These are phyloP conservation scores for Lamellibrachia columna DNA, from an alignment of 2,888 invertebrate species.

Conservation along the genomic window DNA sequence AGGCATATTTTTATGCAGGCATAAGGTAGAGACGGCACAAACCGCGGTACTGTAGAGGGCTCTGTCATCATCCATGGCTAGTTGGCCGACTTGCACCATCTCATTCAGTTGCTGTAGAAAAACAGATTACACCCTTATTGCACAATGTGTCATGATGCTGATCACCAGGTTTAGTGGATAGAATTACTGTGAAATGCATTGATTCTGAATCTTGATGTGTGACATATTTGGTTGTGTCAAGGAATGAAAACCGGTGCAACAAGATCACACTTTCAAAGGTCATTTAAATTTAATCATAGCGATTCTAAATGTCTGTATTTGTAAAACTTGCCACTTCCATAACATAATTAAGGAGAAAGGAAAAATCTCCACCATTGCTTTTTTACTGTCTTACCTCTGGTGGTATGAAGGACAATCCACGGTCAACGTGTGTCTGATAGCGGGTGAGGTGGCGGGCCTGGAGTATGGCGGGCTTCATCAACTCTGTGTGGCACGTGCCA, in stretches of 20 bases:
- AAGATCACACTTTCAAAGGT: too few species aligned
- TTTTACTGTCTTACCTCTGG: slow-evolving; percentile 55
- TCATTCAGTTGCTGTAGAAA: slow-evolving; percentile 56
- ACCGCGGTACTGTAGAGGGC: slow-evolving; percentile 34
- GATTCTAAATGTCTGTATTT: too few species aligned
- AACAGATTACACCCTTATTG: background rate
- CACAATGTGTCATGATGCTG: too few species aligned
- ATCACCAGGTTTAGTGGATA: too few species aligned
- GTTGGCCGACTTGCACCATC: slow-evolving; percentile 50
- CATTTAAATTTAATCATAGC: too few species aligned
- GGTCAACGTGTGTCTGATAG: slow-evolving; percentile 54
- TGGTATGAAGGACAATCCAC: slow-evolving; percentile 61
- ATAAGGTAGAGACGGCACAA: background rate
- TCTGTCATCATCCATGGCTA: slow-evolving; percentile 56
- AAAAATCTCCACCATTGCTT: background rate
- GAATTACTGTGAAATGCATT: too few species aligned
- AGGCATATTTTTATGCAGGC: background rate
- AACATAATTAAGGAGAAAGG: background rate
- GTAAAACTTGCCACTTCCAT: background rate
- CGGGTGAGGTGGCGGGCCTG: slow-evolving; percentile 54
- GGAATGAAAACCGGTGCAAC: too few species aligned
- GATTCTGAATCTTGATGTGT: too few species aligned
- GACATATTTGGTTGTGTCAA: too few species aligned
- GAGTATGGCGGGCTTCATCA: slow-evolving; percentile 61
- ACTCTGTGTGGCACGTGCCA: slow-evolving; percentile 64